Evolutionary conservation across 2,113 vertebrate genomes (phyloP), one percentile per base, ranked within the genome.

Genomic region (Ailuropoda melanoleuca): DNA sequence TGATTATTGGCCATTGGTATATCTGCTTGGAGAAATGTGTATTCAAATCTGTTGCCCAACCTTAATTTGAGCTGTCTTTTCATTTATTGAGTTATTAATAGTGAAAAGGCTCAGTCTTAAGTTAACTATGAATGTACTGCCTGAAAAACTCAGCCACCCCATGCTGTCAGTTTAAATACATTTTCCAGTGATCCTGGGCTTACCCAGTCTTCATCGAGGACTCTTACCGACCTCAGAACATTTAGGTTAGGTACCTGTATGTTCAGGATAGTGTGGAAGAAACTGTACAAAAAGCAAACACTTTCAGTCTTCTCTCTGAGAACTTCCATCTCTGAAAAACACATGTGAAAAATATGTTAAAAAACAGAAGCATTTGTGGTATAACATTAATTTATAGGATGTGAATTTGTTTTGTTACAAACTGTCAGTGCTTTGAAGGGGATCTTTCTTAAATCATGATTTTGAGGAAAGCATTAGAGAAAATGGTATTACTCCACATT

Each of bases 31-130:
- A 82, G 24, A 94, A 77, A 81, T 64, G 43, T 62, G 3, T 90
- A 26, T 84, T 95, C 26, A 93, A 55, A 39, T 24, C 7, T 55
- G 14, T 72, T 89, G n/a, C 34, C 58, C 43, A 43, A 29, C 90
- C 96, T 77, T 31, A 88, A 88, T 91, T 90, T 74, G 46, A n/a
- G 18, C 70, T 81, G 4, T 46, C 31, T 94, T 80, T 74, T 91
- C 58, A 66, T 48, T 66, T 87, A 26, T 66, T 93, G 60, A 84
- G 17, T 80, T 82, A 46, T 31, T 55, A 66, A 53, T 78, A 78
- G 48, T 92, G n/a, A 93, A 92, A 90, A 64, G 4, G 24, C 4
- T 93, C 21, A 56, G 34, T 85, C 26, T 64, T 92, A 46, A 19
- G 7, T 70, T 89, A 88, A 64, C 39, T 23, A 21, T 68, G 34